Percentiles rank a stretch among this genome's conserved stretches.
Conservation (phyloP, 2,888 invertebrate genomes). For the Aphidoletes aphidimyza region DNA sequence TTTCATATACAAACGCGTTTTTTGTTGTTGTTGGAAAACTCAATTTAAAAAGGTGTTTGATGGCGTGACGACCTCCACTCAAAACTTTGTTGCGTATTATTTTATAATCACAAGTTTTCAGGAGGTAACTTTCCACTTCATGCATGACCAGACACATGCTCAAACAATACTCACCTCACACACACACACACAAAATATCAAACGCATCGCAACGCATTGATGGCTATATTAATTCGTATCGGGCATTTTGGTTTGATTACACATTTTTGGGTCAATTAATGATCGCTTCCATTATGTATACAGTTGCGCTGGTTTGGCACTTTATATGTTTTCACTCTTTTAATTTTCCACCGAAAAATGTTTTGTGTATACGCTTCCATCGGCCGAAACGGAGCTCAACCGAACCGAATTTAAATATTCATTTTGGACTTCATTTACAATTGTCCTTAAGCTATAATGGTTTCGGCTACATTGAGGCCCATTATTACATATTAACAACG, state of each 20-base stretch:
- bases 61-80: background rate
- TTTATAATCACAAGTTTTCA: background rate
- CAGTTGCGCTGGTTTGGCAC: background rate
- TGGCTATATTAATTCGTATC: background rate
- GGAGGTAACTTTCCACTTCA: background rate
- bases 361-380: too few species aligned
- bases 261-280: background rate
- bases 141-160: constrained; percentile 9
- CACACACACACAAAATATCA: background rate
- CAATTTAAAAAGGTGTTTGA: background rate
- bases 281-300: background rate
- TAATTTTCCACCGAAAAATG: background rate
- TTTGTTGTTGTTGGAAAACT: too few species aligned
- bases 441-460: constrained; percentile 46
- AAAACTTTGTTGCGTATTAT: background rate
- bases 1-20: background rate
- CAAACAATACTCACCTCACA: background rate
- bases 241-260: background rate
- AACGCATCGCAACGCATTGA: background rate
- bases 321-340: background rate
- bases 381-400: too few species aligned
- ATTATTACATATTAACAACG: background rate
- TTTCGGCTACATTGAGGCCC: background rate
- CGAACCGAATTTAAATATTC: constrained; percentile 16
- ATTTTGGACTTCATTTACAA: constrained; percentile 8